These are phyloP conservation scores for Galagoides demidoff DNA, from an alignment of 2,797 vertebrate species.

Conservation along the genomic window DNA sequence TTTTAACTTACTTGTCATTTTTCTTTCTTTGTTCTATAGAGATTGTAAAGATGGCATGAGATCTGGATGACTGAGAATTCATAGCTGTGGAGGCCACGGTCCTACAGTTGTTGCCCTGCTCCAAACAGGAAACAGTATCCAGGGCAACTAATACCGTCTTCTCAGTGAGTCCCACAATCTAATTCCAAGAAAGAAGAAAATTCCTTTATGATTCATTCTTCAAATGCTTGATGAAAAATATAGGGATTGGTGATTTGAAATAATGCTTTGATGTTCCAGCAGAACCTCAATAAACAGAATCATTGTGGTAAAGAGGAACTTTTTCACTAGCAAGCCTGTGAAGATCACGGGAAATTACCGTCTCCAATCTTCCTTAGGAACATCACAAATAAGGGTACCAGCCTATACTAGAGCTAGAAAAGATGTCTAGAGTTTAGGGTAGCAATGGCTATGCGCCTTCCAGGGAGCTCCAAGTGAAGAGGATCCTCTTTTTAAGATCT, in stretches of 20 bases:
- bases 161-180: constrained; percentile 96
- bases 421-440: constrained; percentile 22
- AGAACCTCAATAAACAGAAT: constrained; percentile 19
- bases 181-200: constrained; percentile 67
- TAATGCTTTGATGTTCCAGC: not conserved
- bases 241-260: constrained; percentile 27
- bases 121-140: constrained; percentile 94
- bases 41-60: constrained; percentile 98
- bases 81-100: constrained; percentile 97
- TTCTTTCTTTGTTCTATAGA: constrained; percentile 94
- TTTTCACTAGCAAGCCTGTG: constrained; percentile 27
- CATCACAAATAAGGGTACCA: not conserved
- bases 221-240: constrained; percentile 52
- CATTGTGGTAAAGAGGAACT: not conserved
- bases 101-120: constrained; percentile 94
- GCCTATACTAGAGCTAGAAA: not conserved
- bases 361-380: not conserved
- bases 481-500: not conserved
- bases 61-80: constrained; percentile 97
- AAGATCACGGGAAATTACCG: not conserved
- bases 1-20: constrained; percentile 91
- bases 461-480: not conserved
- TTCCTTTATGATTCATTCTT: constrained; percentile 34
- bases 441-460: not conserved
- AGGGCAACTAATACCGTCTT: constrained; percentile 88